Percentiles rank a stretch among this genome's conserved stretches.
Conservation (phyloP, 1,140 invertebrate genomes). For the Cylas formicarius region DNA sequence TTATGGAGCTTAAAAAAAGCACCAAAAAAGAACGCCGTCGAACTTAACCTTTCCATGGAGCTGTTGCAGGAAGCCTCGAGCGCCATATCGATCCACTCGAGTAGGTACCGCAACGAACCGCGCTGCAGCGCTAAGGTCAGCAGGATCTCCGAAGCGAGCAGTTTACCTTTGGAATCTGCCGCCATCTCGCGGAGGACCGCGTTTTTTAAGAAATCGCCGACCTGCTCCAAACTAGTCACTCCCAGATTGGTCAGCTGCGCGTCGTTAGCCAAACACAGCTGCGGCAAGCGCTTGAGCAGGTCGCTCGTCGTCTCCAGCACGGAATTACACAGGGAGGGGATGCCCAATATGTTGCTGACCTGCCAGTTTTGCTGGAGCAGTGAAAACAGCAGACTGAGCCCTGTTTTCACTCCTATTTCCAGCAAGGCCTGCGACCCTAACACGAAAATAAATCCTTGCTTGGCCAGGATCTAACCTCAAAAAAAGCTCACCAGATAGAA, state of each 20-base stretch:
- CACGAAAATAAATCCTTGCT: conserved; percentile 6
- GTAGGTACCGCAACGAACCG: conserved; percentile 54
- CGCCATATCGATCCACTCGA: conserved; percentile 61
- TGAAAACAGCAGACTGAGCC: conserved; percentile 55
- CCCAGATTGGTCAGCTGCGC: conserved; percentile 51
- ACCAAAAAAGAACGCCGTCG: no score
- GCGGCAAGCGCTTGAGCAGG: conserved; percentile 51
- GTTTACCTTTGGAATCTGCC: conserved; percentile 47
- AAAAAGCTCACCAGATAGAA: conserved; percentile 3
- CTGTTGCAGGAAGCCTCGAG: conserved; percentile 38
- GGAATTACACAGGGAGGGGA: conserved; percentile 49
- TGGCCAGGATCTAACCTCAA: background rate
- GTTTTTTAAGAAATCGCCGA: conserved; percentile 49
- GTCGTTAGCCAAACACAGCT: conserved; percentile 56
- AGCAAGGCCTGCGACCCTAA: conserved; percentile 52
- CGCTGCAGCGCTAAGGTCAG: conserved; percentile 53
- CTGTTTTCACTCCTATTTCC: conserved; percentile 58
- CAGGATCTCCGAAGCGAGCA: conserved; percentile 51
- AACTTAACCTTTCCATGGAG: conserved; percentile 17
- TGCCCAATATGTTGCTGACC: conserved; percentile 35
- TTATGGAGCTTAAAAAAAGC: no score
- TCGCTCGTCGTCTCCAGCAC: conserved; percentile 53
- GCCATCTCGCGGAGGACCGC: conserved; percentile 47
- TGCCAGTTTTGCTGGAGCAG: conserved; percentile 56
- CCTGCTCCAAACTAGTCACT: conserved; percentile 48